phyloP scores from a whole-genome alignment of 1,140 invertebrate species.

The Asbolus verrucosus region DNA sequence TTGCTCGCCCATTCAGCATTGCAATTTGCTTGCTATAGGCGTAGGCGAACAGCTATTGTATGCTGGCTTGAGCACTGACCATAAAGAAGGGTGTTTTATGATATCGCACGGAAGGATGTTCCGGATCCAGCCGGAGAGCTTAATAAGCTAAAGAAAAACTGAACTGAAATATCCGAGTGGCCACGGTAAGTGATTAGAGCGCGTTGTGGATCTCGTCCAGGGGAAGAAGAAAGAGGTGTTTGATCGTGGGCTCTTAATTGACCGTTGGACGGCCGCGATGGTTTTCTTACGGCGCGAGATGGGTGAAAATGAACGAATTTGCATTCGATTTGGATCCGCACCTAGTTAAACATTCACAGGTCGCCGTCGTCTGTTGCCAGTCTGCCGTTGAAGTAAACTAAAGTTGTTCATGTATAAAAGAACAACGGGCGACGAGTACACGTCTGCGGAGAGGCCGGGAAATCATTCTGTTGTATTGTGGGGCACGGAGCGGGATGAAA shows the following conservation, averaged over 20 bases:
- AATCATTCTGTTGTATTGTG: conserved; percentile 45
- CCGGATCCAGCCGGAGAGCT: conserved; percentile 27
- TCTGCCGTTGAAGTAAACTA: conserved; percentile 38
- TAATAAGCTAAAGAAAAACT: conserved; percentile 43
- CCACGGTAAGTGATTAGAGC: too few relatives aligned
- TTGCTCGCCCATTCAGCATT: neutral
- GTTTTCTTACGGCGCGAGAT: neutral
- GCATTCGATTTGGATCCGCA: conserved; percentile 17
- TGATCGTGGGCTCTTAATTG: neutral
- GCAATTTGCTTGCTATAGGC: conserved; percentile 37
- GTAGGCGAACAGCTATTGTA: conserved; percentile 42
- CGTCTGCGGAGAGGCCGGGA: conserved; percentile 28
- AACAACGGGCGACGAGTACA: conserved; percentile 30
- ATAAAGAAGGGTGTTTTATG: conserved; percentile 48
- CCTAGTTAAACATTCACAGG: conserved; percentile 23
- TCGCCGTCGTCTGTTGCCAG: conserved; percentile 32
- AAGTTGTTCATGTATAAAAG: conserved; percentile 42
- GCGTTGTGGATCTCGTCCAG: too few relatives aligned
- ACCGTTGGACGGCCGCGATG: neutral
- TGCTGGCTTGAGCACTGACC: conserved; percentile 44
- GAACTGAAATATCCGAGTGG: neutral
- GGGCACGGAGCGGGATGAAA: conserved; percentile 41
- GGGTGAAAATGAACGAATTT: conserved; percentile 4
- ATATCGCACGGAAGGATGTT: conserved; percentile 26
- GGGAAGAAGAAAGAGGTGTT: too few relatives aligned